These are phyloP conservation scores for Amphipoea lucens DNA, from an alignment of 2,888 invertebrate genomes.

Conservation along the genomic window DNA sequence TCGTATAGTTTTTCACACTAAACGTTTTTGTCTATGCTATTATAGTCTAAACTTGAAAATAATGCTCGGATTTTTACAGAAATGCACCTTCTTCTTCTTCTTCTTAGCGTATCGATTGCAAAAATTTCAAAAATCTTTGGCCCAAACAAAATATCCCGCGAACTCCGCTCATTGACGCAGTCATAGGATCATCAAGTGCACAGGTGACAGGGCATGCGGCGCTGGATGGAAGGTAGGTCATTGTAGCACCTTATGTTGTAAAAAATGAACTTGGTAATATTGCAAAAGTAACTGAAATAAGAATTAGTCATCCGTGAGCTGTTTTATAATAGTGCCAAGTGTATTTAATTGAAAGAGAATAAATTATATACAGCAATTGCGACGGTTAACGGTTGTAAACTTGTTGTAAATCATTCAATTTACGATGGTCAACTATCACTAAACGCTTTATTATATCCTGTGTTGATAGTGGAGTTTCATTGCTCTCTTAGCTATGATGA, in stretches of 20 bases:
- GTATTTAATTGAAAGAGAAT: conserved; percentile 44
- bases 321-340: conserved; percentile 16
- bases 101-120: not conserved
- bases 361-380: conserved; percentile 37
- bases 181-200: not conserved
- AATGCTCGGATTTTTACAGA: conserved; percentile 4
- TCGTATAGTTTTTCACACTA: conserved; percentile 43
- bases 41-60: not conserved
- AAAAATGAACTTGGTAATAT: not conserved
- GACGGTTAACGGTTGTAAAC: conserved; percentile 33
- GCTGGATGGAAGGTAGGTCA: not conserved
- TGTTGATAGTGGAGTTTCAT: conserved; percentile 42
- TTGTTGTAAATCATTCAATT: conserved; percentile 55
- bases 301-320: conserved; percentile 33
- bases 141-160: not conserved
- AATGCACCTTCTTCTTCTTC: not conserved
- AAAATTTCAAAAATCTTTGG: not conserved
- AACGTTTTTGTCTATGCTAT: conserved; percentile 11
- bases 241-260: not conserved
- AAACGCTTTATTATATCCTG: conserved; percentile 54
- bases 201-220: not conserved
- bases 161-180: not conserved
- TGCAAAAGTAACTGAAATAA: conserved; percentile 14
- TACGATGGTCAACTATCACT: conserved; percentile 50
- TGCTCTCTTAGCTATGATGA: conserved; percentile 17